Conservation (phyloP, 2,888 invertebrate species). For the Pammene aurita region DNA sequence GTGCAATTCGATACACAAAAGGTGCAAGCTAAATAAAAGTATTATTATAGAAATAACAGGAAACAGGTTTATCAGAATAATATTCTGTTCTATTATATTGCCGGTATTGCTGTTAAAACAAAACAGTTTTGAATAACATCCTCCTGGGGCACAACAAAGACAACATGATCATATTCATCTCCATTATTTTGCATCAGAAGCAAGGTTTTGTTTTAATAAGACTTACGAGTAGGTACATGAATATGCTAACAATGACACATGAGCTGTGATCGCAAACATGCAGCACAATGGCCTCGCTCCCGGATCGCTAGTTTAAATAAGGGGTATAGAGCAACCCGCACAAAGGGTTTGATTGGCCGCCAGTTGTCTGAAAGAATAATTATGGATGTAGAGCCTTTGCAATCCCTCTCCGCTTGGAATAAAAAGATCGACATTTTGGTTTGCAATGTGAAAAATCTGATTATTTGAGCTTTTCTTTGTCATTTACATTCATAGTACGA, state of each 20-base stretch:
- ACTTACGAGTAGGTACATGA: constrained; percentile 39
- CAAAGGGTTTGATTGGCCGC: constrained; percentile 41
- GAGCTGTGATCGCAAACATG: constrained; percentile 36
- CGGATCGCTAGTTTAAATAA: constrained; percentile 39
- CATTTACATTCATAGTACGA: neutral
- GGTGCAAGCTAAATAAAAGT: too few relatives aligned
- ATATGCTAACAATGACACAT: constrained; percentile 41
- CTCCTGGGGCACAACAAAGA: constrained; percentile 15
- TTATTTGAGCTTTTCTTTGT: neutral
- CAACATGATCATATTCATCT: constrained; percentile 35
- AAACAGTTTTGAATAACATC: constrained; percentile 1
- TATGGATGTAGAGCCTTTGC: constrained; percentile 36
- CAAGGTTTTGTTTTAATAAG: constrained; percentile 36
- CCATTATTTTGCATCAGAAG: constrained; percentile 30
- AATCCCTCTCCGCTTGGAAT: constrained; percentile 21
- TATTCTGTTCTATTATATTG: constrained; percentile 6
- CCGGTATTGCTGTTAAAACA: neutral
- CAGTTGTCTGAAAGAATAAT: constrained; percentile 39
- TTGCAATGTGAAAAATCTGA: constrained; percentile 16
- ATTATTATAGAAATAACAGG: too few relatives aligned
- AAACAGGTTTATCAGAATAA: neutral
- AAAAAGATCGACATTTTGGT: constrained; percentile 28
- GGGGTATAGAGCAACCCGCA: constrained; percentile 33
- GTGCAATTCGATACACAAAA: too few relatives aligned
- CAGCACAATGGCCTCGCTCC: constrained; percentile 24